Evolutionary conservation across 2,797 vertebrate genomes (phyloP), one percentile per base, ranked within the genome.

Genomic region (Gallinago nigripennis): DNA sequence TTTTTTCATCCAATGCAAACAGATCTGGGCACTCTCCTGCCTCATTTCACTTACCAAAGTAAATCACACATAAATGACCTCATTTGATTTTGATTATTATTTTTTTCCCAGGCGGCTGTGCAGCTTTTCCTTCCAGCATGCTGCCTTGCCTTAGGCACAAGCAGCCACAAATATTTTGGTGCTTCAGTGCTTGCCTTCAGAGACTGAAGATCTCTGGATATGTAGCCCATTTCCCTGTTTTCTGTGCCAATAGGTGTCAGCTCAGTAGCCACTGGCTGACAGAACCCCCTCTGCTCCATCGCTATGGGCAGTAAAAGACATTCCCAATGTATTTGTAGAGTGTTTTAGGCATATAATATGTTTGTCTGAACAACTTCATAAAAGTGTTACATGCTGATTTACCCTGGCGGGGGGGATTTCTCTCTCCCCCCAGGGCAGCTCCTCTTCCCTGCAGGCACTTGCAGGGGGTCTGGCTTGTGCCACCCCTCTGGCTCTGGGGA

Each of bases 161-260:
- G 66, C 57, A 83, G 72, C 89, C 85, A 86, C 70, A 91, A 88
- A 46, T 79, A 85, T 90, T 94, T 90, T 80, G 54, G 82, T 92
- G 35, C n/a, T 89, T 95, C 28, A 35, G 16, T 39, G 11, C 43
- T 87, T 93, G 68, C 48, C 79, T 91, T 24, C 2, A 58, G 80
- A 79, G 46, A 35, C 39, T 45, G 51, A 54, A 90, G 79, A 63
- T 37, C 10, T 86, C 50, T n/a, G 43, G 45, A 69, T 73, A 41
- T 12, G 80, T 61, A 48, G 9, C n/a, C 33, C 46, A 0, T 80
- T 80, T 92, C 37, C 41, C 92, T n/a, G 11, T 76, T 83, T 87
- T 68, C 30, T 25, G 12, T 30, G 51, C 28, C 65, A 46, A 51
- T 61, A 56, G 0, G 0, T 60, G 89, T 43, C 54, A 33, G 56